Evolutionary conservation across 1,140 invertebrate species (phyloP).

Genomic region (Sycobia sp.): DNA sequence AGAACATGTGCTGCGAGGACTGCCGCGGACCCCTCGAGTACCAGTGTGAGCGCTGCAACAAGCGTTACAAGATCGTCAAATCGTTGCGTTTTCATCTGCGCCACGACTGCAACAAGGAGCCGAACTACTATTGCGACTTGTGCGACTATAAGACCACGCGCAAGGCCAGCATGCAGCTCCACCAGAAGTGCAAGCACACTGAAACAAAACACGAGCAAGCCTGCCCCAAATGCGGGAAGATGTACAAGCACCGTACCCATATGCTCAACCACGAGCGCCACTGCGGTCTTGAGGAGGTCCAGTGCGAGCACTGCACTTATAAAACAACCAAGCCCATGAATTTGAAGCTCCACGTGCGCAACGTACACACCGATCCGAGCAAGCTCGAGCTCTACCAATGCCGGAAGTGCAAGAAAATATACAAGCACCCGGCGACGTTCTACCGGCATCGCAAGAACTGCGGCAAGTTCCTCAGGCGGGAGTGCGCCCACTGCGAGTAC

Average conservation of each 20-base stretch:
- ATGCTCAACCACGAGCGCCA: not conserved
- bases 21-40: not conserved
- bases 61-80: conserved; percentile 4
- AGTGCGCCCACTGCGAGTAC: conserved; percentile 7
- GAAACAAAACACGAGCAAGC: not conserved
- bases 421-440: not conserved
- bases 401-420: not conserved
- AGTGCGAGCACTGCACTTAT: not conserved
- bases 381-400: not conserved
- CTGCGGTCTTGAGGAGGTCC: not conserved
- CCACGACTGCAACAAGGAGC: conserved; percentile 3
- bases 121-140: not conserved
- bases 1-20: not conserved
- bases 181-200: not conserved
- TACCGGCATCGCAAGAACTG: not conserved
- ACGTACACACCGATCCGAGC: not conserved
- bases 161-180: not conserved
- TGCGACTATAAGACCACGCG: conserved; percentile 7
- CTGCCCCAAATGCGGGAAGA: not conserved
- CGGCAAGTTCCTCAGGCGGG: too few relatives aligned
- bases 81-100: conserved; percentile 5
- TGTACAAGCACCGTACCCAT: conserved; percentile 10
- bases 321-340: not conserved
- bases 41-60: conserved; percentile 3
- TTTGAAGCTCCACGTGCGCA: not conserved